Percentiles rank a stretch among this genome's conserved stretches.
phyloP scores from a whole-genome alignment of 2,113 vertebrate genomes.

The Cynocephalus volans region DNA sequence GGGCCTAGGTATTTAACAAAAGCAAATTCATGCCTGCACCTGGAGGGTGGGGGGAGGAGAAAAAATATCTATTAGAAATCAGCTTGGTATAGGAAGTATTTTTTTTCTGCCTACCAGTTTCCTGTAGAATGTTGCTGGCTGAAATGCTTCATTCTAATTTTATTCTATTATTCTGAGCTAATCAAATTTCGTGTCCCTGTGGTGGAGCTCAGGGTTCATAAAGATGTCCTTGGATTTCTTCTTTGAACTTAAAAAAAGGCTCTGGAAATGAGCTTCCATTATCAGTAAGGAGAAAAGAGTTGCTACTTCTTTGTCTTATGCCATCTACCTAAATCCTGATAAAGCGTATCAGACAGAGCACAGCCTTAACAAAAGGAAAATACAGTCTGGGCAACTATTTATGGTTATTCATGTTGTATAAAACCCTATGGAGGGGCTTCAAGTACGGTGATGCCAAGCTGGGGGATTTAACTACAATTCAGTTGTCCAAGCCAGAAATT shows the following conservation, averaged over 20 bases:
- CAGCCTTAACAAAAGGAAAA: not conserved
- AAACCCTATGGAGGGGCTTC: not conserved
- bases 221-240: conserved; percentile 44
- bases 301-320: not conserved
- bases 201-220: not conserved
- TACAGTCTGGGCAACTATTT: too few relatives aligned
- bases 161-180: not conserved
- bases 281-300: not conserved
- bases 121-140: not conserved
- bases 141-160: not conserved
- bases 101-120: not conserved
- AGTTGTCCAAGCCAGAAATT: not conserved
- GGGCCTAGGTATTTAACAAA: conserved; percentile 30
- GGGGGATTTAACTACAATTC: not conserved
- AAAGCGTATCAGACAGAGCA: not conserved
- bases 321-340: not conserved
- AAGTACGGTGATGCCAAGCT: not conserved
- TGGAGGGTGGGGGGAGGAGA: not conserved
- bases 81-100: not conserved
- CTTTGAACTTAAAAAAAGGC: not conserved
- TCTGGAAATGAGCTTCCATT: not conserved
- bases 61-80: not conserved
- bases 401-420: not conserved
- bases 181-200: not conserved
- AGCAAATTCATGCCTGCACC: not conserved